Base-by-base conservation (phyloP, 2,113 vertebrate species). In the Puntigrus tetrazona region DNA sequence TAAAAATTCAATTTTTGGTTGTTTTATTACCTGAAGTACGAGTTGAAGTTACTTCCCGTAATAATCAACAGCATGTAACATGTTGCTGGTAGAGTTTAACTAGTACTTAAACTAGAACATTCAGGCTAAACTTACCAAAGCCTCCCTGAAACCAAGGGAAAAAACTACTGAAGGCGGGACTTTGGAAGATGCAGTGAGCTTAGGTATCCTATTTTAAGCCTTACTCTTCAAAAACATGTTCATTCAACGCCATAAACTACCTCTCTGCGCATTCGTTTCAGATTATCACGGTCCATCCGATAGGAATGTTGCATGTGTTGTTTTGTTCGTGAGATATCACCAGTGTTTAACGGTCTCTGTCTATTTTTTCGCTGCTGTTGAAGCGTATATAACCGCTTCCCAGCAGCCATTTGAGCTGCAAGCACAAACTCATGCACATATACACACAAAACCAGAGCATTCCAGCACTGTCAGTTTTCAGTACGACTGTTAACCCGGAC, bases 401-500 rank as follows among this genome's bases (percentile, higher is more conserved):
- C 38, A 43, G 34, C 34, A 27, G 73, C 36, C 61, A 36, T 57
- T 6, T 20, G 43, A 83, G 25, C 29, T 43, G 52, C 41, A 55
- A 87, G 83, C 83, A 87, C 86, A 87, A 85, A 2, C 34, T n/a
- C 57, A 27, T 3, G 74, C 47, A 36, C 47, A 73, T 2, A 3
- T 29, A 36, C 3, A 10, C 31, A 10, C 31, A 63, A 25, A 74
- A 14, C 27, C 65, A 29, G 85, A 63, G 86, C 88, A 89, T 89
- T 90, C 88, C 87, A 84, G 86, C 70, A 57, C 81, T 67, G n/a
- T 27, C 5, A 27, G 84, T 16, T 67, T n/a, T 27, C 7, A 27
- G 84, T 16, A 18, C 50, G 85, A 78, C 74, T 80, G 81, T 87
- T 83, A 59, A n/a, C 38, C n/a, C 34, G 13, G 7, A 50, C 7